phyloP scores from a whole-genome alignment of 2,888 invertebrate species.

The Xestia xanthographa region DNA sequence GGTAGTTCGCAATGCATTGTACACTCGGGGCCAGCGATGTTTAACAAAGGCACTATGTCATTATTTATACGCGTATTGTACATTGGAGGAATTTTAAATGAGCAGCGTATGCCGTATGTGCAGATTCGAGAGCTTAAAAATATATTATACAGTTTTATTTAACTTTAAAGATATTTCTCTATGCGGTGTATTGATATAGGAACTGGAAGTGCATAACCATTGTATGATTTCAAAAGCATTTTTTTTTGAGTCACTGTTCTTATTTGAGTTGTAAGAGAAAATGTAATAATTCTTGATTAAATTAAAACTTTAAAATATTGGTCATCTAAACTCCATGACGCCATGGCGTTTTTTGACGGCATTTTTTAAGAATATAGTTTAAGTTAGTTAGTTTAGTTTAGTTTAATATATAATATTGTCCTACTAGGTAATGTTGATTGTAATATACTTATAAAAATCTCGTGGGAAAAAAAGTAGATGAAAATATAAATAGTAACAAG shows the following conservation, averaged over 20 bases:
- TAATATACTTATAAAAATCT: too few species aligned
- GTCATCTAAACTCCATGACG: background rate
- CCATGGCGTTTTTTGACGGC: too few species aligned
- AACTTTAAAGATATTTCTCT: background rate
- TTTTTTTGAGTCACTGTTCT: background rate
- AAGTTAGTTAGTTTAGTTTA: too few species aligned
- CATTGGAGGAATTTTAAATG: conserved; percentile 52
- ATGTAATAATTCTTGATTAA: background rate
- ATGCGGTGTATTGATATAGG: background rate
- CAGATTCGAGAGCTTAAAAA: background rate
- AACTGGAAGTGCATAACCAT: background rate
- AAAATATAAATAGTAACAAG: background rate
- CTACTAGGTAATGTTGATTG: too few species aligned
- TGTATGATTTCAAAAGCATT: background rate
- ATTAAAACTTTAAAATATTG: background rate
- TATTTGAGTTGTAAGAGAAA: background rate
- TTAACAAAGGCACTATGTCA: conserved; percentile 55
- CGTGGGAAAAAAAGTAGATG: too few species aligned
- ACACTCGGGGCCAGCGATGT: conserved; percentile 23
- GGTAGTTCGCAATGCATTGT: conserved; percentile 39
- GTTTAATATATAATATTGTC: too few species aligned
- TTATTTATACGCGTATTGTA: conserved; percentile 54
- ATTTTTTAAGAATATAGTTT: too few species aligned
- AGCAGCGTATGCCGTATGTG: conserved; percentile 22
- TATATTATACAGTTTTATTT: background rate